Evolutionary conservation across 2,888 invertebrate genomes (phyloP).

Genomic region (Cryptophagus acutangulus): DNA sequence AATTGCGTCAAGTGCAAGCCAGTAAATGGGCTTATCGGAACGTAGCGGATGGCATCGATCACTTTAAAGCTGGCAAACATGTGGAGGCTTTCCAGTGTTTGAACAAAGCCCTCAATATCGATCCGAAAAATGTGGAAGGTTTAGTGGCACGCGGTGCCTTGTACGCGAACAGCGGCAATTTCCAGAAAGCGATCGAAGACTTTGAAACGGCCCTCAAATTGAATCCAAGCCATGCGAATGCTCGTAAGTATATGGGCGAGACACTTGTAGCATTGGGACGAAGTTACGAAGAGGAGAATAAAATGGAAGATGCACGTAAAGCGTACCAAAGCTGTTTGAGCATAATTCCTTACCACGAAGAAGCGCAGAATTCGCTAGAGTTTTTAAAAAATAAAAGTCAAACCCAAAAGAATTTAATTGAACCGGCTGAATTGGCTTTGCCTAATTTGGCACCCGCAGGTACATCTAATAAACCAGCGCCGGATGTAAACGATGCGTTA

Average conservation of each 20-base stretch:
- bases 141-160: slow-evolving; percentile 86
- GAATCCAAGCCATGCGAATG: slow-evolving; percentile 87
- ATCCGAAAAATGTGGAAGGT: slow-evolving; percentile 87
- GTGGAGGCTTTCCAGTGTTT: slow-evolving; percentile 93
- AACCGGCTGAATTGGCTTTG: slow-evolving; percentile 58
- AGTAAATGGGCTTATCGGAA: slow-evolving; percentile 88
- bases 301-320: slow-evolving; percentile 77
- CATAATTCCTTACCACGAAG: slow-evolving; percentile 81
- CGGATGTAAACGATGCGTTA: slow-evolving; percentile 61
- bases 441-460: slow-evolving; percentile 55
- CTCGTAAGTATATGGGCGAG: slow-evolving; percentile 90
- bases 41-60: slow-evolving; percentile 92
- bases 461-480: slow-evolving; percentile 36
- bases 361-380: slow-evolving; percentile 78
- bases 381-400: slow-evolving; percentile 66
- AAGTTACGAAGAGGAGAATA: slow-evolving; percentile 83
- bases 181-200: slow-evolving; percentile 89
- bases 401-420: slow-evolving; percentile 57
- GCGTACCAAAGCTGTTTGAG: slow-evolving; percentile 79
- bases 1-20: slow-evolving; percentile 83
- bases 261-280: slow-evolving; percentile 85
- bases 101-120: slow-evolving; percentile 88
- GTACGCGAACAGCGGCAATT: slow-evolving; percentile 91
- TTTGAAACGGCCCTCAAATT: slow-evolving; percentile 86
- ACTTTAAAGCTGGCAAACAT: slow-evolving; percentile 88